These are phyloP conservation scores for Netta rufina DNA, from an alignment of 2,797 vertebrate species.

Conservation along the genomic window DNA sequence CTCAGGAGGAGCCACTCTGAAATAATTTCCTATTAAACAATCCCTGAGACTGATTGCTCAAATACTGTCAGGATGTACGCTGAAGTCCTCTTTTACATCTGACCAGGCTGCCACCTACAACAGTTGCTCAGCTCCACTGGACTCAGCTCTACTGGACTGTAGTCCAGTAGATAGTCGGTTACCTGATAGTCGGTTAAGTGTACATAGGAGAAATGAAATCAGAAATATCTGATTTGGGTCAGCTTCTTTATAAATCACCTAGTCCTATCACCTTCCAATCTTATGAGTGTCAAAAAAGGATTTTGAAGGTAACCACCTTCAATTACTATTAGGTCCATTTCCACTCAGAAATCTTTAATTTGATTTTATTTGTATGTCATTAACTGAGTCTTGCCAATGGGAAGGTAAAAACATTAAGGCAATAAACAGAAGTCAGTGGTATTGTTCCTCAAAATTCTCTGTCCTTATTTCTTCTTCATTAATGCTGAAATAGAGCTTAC, in stretches of 20 bases:
- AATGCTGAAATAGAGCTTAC: background rate
- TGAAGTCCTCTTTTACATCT: background rate
- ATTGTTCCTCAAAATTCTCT: background rate
- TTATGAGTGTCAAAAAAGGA: background rate
- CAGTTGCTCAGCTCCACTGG: background rate
- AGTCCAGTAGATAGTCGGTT: too few species aligned
- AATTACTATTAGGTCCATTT: background rate
- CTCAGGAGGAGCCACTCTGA: background rate
- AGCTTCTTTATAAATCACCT: background rate
- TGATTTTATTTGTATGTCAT: background rate
- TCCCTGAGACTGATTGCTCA: background rate
- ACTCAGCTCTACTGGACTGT: background rate
- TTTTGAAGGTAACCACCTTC: background rate
- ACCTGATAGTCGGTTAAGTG: background rate
- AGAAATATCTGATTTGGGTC: background rate
- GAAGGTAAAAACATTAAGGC: background rate
- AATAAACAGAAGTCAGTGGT: background rate
- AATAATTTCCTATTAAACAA: background rate
- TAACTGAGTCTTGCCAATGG: background rate
- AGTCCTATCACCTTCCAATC: background rate
- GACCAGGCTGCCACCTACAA: background rate
- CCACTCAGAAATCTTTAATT: background rate
- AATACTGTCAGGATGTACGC: background rate
- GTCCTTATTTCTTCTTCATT: background rate
- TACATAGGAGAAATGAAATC: background rate